Evolutionary conservation across 2,797 vertebrate genomes (phyloP).

Genomic region (Acrossocheilus fasciatus): DNA sequence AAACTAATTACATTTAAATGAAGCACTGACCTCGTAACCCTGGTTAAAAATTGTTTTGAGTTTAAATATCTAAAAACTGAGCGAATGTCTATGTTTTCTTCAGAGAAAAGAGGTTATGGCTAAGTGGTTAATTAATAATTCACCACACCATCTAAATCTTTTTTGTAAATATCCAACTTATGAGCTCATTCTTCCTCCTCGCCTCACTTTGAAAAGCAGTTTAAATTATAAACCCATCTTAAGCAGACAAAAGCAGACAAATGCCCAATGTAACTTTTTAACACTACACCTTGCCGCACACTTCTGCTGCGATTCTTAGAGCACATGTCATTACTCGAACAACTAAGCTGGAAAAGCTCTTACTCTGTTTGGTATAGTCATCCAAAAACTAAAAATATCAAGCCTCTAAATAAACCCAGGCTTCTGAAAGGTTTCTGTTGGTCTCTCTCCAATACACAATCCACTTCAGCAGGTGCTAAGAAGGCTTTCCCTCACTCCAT

Average conservation of each 20-base stretch:
- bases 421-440: conserved; percentile 56
- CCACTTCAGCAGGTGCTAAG: conserved; percentile 47
- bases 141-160: conserved; percentile 69
- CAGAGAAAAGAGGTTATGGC: conserved; percentile 57
- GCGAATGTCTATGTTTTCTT: conserved; percentile 59
- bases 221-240: background rate
- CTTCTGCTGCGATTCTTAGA: conserved; percentile 36
- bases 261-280: background rate
- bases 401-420: conserved; percentile 44
- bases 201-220: background rate
- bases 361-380: conserved; percentile 22
- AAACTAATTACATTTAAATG: conserved; percentile 54
- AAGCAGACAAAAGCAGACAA: background rate
- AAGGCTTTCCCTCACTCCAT: conserved; percentile 5
- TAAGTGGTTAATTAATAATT: conserved; percentile 77
- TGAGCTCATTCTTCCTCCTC: conserved; percentile 31
- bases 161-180: conserved; percentile 35
- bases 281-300: background rate
- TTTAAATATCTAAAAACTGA: conserved; percentile 69
- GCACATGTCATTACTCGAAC: conserved; percentile 30
- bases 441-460: conserved; percentile 74
- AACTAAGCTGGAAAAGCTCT: background rate
- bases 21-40: conserved; percentile 67
- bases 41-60: conserved; percentile 80
- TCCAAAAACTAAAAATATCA: conserved; percentile 56